These are phyloP conservation scores for Hydra vulgaris DNA, from an alignment of 30 jellyfish, hydroid and myxozoan species.

Conservation along the genomic window DNA sequence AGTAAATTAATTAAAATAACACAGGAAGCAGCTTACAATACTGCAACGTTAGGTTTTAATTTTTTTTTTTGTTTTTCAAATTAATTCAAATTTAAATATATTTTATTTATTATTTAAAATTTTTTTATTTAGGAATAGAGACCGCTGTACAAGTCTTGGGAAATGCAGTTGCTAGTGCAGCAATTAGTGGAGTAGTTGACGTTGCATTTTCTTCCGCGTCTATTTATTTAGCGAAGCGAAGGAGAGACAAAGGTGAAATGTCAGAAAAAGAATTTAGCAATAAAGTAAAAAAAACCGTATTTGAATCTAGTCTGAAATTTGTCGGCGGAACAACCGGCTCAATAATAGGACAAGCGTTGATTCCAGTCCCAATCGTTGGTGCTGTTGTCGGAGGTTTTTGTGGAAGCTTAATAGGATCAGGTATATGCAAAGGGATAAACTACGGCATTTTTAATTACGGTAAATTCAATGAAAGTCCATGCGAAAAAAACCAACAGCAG, in stretches of 20 bases:
- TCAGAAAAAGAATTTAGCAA: conserved; percentile 58
- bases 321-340: conserved; percentile 99
- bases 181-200: conserved; percentile 62
- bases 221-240: conserved; percentile 71
- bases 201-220: conserved; percentile 88
- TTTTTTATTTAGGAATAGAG: conserved; percentile 42
- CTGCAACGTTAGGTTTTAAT: conserved; percentile 69
- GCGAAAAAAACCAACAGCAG: background rate
- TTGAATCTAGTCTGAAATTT: conserved; percentile 92
- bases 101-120: too few relatives aligned
- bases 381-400: conserved; percentile 97
- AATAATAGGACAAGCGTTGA: conserved; percentile 85
- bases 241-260: conserved; percentile 64
- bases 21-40: conserved; percentile 85
- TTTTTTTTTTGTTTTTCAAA: too few relatives aligned
- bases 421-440: conserved; percentile 93
- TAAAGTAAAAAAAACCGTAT: conserved; percentile 70
- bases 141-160: conserved; percentile 96
- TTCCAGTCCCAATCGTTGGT: conserved; percentile 92
- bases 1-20: conserved; percentile 73
- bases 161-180: conserved; percentile 84
- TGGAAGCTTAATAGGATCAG: conserved; percentile 92
- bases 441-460: conserved; percentile 46
- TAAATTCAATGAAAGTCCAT: background rate
- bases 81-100: too few relatives aligned